Conservation (phyloP, 1,140 invertebrate species). For the Anagrus nilaparvatae region DNA sequence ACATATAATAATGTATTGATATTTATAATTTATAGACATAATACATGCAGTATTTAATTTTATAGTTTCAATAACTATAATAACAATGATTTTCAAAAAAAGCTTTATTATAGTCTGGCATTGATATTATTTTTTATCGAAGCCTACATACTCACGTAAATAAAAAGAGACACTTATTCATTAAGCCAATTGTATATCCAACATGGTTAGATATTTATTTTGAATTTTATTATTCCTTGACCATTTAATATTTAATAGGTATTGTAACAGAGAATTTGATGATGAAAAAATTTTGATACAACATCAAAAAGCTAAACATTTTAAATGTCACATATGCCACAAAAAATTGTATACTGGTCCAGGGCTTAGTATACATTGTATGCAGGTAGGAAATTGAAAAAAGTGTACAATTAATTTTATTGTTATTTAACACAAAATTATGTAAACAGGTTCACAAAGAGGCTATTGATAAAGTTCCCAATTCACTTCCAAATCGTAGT, state of each 20-base stretch:
- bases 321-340: slow-evolving; percentile 99
- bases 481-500: slow-evolving; percentile 92
- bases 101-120: not conserved
- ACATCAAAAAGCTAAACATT: slow-evolving; percentile 99
- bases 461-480: slow-evolving; percentile 98
- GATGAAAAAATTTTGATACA: slow-evolving; percentile 99
- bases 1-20: no score
- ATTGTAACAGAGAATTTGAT: slow-evolving; percentile 99
- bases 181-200: slow-evolving; percentile 7
- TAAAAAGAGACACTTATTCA: slow-evolving; percentile 9
- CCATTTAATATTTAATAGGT: slow-evolving; percentile 54
- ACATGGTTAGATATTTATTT: not conserved
- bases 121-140: slow-evolving; percentile 11
- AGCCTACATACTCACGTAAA: slow-evolving; percentile 11
- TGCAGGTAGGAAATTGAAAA: slow-evolving; percentile 72
- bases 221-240: slow-evolving; percentile 35
- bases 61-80: not conserved
- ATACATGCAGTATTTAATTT: no score
- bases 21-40: no score
- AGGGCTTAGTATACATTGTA: slow-evolving; percentile 97
- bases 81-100: slow-evolving; percentile 3
- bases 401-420: slow-evolving; percentile 3
- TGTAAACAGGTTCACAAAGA: slow-evolving; percentile 92
- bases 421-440: not conserved
- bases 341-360: slow-evolving; percentile 99